These are phyloP conservation scores for Ylistrum balloti DNA, from an alignment of 1,140 invertebrate genomes.

Conservation along the genomic window DNA sequence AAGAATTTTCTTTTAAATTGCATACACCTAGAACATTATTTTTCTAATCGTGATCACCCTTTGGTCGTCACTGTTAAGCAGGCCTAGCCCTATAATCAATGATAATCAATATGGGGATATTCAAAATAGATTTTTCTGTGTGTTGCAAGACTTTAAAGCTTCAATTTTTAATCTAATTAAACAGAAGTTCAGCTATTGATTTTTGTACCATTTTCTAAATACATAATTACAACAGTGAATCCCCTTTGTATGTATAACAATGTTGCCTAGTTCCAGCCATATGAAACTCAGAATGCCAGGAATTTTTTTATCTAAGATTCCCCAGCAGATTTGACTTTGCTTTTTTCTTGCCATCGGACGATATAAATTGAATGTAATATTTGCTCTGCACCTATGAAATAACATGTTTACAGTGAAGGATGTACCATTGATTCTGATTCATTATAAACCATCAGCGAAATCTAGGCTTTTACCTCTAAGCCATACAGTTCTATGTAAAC, in stretches of 20 bases:
- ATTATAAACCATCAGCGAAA: no score
- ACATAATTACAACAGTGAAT: not conserved
- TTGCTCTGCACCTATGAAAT: no score
- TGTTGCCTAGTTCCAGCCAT: not conserved
- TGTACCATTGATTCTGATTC: no score
- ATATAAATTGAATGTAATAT: no score
- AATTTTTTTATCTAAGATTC: not conserved
- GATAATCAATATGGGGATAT: not conserved
- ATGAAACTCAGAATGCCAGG: not conserved
- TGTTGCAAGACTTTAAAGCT: not conserved
- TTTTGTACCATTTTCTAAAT: not conserved
- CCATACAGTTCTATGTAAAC: no score
- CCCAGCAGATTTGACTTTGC: not conserved
- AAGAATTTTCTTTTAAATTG: no score
- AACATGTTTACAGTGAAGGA: no score
- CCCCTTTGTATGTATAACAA: not conserved
- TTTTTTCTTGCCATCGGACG: not conserved
- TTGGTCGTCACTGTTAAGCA: no score
- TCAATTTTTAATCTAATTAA: conserved; percentile 29
- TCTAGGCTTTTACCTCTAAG: no score
- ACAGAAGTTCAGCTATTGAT: conserved; percentile 11
- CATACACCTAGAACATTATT: no score
- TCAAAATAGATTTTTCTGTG: not conserved
- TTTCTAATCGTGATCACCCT: no score
- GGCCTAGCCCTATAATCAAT: no score